phyloP scores from a whole-genome alignment of 2,888 invertebrate genomes.

The Drosophila picticornis region DNA sequence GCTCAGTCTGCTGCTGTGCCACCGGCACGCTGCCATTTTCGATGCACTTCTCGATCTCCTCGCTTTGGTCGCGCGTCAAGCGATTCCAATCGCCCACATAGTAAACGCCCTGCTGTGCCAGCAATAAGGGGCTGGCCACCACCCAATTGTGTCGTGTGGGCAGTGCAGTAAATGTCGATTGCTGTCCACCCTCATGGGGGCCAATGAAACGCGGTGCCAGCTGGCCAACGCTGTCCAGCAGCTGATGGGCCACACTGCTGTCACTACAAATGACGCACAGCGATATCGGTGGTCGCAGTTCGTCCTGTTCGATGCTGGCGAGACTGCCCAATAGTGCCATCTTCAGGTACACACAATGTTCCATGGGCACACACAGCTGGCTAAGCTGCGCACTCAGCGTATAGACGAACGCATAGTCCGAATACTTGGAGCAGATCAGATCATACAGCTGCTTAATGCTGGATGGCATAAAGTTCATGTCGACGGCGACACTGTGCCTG shows the following conservation, averaged over 20 bases:
- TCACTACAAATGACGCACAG: conserved; percentile 82
- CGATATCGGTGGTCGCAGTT: conserved; percentile 78
- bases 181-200: conserved; percentile 74
- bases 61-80: conserved; percentile 62
- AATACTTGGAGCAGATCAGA: conserved; percentile 72
- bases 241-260: conserved; percentile 68
- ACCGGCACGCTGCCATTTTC: conserved; percentile 66
- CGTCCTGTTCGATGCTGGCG: conserved; percentile 82
- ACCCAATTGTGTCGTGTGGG: conserved; percentile 71
- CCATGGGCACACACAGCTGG: conserved; percentile 83
- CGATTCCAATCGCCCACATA: conserved; percentile 84
- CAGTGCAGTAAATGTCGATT: conserved; percentile 25
- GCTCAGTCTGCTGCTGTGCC: conserved; percentile 39
- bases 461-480: conserved; percentile 58
- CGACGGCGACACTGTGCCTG: conserved; percentile 12
- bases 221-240: conserved; percentile 80
- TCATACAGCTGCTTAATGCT: conserved; percentile 71
- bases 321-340: conserved; percentile 85
- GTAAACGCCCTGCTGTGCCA: conserved; percentile 84
- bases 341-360: conserved; percentile 85
- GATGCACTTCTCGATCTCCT: conserved; percentile 76
- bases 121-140: conserved; percentile 82
- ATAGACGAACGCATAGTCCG: conserved; percentile 85
- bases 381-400: conserved; percentile 84
- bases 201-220: conserved; percentile 82